These are phyloP conservation scores for Brachionus rubens DNA, from an alignment of 1,140 invertebrate genomes.

Conservation along the genomic window DNA sequence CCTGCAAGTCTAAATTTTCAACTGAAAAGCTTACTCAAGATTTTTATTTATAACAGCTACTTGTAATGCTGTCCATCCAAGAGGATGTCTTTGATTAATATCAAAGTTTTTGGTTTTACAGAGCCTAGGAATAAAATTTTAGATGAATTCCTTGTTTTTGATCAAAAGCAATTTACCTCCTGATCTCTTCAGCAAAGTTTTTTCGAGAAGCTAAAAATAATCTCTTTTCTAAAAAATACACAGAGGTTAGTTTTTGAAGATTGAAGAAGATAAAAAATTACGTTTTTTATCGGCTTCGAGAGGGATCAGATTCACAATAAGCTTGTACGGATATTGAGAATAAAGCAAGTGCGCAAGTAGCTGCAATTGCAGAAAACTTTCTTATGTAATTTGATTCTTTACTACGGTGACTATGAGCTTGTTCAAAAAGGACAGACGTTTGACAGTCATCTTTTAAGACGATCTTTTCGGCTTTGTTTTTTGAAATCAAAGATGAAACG, in stretches of 20 bases:
- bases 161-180: neutral
- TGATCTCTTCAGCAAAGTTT: neutral
- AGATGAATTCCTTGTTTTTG: no score
- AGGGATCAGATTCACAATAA: conserved; percentile 6
- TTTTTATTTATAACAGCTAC: conserved; percentile 75
- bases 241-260: neutral
- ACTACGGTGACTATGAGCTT: no score
- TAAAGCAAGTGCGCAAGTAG: neutral
- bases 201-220: conserved; percentile 24
- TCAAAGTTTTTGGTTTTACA: conserved; percentile 48
- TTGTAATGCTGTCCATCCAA: conserved; percentile 83
- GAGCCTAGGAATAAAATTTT: no score
- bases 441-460: neutral
- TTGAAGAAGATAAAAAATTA: neutral
- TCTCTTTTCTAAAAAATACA: conserved; percentile 13
- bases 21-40: conserved; percentile 12
- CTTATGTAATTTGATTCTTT: neutral
- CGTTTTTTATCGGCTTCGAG: neutral
- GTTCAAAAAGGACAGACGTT: neutral
- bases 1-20: neutral
- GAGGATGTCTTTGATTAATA: conserved; percentile 53
- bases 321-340: neutral
- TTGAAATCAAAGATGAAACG: no score
- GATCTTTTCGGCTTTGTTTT: no score
- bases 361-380: neutral